A percentile compares a stretch with the other conserved stretches of the same genome.
Conservation (phyloP, 2,888 invertebrate genomes). For the Eupithecia centaureata region DNA sequence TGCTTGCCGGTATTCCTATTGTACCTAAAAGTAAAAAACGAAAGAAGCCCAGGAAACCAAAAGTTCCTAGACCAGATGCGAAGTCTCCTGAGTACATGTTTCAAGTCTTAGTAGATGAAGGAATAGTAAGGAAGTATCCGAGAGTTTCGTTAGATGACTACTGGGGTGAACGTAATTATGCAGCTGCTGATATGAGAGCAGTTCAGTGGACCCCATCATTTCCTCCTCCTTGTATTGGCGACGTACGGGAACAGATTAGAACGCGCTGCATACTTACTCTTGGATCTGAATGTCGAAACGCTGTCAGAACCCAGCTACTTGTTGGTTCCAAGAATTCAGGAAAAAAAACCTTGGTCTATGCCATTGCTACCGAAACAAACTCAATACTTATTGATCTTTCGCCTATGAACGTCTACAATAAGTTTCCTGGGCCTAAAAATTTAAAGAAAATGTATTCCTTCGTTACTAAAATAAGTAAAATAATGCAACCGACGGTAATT, state of each 20-base stretch:
- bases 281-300: conserved; percentile 70
- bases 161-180: conserved; percentile 87
- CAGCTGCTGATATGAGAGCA: conserved; percentile 80
- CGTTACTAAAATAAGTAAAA: conserved; percentile 86
- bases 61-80: conserved; percentile 86
- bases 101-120: conserved; percentile 87
- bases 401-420: conserved; percentile 86
- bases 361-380: conserved; percentile 89
- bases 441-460: conserved; percentile 86
- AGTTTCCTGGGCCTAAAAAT: conserved; percentile 88
- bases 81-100: conserved; percentile 86
- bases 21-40: conserved; percentile 63
- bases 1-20: conserved; percentile 47
- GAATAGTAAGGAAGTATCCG: conserved; percentile 87
- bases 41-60: conserved; percentile 70
- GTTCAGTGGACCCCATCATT: conserved; percentile 71
- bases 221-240: conserved; percentile 84
- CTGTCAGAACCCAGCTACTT: conserved; percentile 85
- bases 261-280: conserved; percentile 85
- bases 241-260: conserved; percentile 84
- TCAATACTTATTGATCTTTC: conserved; percentile 91
- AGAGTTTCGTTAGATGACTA: conserved; percentile 84
- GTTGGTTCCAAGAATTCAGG: conserved; percentile 88
- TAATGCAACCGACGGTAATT: conserved; percentile 90
- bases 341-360: conserved; percentile 88